These are phyloP conservation scores for Chelon auratus DNA, from an alignment of 2,797 vertebrate genomes.

Conservation along the genomic window DNA sequence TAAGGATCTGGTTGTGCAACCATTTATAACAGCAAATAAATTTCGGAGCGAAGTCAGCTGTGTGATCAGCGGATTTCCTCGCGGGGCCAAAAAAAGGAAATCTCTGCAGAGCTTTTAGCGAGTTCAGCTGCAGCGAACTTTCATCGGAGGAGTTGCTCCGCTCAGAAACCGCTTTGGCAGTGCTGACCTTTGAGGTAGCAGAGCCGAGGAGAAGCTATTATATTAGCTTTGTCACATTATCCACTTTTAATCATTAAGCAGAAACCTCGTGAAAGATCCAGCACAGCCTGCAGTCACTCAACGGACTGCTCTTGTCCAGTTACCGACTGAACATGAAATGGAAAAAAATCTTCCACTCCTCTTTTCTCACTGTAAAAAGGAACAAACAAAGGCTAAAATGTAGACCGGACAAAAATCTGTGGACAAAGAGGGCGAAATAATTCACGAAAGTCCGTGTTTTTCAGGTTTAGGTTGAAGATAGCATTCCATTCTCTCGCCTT, in stretches of 20 bases:
- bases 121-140: not conserved
- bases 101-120: not conserved
- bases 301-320: not conserved
- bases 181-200: conserved; percentile 1
- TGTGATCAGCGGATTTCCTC: too few species aligned
- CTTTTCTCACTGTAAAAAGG: not conserved
- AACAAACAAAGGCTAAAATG: not conserved
- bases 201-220: not conserved
- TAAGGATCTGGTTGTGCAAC: not conserved
- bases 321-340: not conserved
- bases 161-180: not conserved
- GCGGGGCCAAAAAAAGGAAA: not conserved
- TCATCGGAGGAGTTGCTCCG: not conserved
- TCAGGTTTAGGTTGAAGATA: not conserved
- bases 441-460: not conserved
- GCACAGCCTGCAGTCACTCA: too few species aligned
- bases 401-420: not conserved
- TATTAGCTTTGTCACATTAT: not conserved
- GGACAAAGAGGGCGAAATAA: not conserved
- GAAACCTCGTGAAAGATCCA: not conserved
- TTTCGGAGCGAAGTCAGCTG: not conserved
- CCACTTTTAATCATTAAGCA: not conserved
- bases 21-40: not conserved
- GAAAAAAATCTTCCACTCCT: not conserved
- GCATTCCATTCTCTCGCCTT: not conserved